Conservation (phyloP, 1,140 invertebrate genomes). For the Brachionus rubens region DNA sequence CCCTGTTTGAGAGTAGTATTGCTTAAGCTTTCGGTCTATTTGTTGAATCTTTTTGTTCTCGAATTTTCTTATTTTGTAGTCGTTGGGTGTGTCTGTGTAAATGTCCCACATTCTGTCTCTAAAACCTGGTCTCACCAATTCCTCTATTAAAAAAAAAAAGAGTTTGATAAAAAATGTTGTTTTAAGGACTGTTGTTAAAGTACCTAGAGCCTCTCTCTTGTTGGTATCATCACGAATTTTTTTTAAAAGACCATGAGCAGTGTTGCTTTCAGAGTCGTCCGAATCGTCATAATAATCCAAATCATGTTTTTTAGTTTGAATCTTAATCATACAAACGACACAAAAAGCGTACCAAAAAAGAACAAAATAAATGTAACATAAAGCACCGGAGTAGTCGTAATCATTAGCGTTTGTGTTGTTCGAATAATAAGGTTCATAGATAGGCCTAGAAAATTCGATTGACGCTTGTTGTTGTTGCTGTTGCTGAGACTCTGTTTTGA, state of each 20-base stretch:
- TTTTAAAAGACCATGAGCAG: conserved; percentile 20
- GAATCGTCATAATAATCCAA: conserved; percentile 15
- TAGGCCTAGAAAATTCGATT: no score
- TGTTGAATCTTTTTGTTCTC: conserved; percentile 33
- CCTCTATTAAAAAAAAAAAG: conserved; percentile 19
- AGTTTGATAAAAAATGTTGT: background rate
- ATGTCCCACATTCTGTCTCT: conserved; percentile 32
- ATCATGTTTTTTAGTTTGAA: conserved; percentile 27
- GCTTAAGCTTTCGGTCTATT: conserved; percentile 21
- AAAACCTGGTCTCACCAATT: conserved; percentile 20
- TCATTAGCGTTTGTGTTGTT: no score
- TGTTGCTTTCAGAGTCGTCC: background rate
- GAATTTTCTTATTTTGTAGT: conserved; percentile 28
- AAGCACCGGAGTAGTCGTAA: conserved; percentile 31
- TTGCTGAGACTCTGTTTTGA: no score
- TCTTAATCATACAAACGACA: conserved; percentile 20
- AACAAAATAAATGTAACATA: conserved; percentile 22
- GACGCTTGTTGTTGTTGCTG: no score
- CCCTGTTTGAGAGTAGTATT: background rate
- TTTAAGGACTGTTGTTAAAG: background rate
- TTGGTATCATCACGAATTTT: background rate
- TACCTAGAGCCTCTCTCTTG: conserved; percentile 38
- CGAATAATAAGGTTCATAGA: no score
- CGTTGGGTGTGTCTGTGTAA: background rate
- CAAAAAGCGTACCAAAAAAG: conserved; percentile 27